Evolutionary conservation across 2,888 invertebrate species (phyloP), one percentile per base, ranked within the genome.

Genomic region (Lathronympha strigana): DNA sequence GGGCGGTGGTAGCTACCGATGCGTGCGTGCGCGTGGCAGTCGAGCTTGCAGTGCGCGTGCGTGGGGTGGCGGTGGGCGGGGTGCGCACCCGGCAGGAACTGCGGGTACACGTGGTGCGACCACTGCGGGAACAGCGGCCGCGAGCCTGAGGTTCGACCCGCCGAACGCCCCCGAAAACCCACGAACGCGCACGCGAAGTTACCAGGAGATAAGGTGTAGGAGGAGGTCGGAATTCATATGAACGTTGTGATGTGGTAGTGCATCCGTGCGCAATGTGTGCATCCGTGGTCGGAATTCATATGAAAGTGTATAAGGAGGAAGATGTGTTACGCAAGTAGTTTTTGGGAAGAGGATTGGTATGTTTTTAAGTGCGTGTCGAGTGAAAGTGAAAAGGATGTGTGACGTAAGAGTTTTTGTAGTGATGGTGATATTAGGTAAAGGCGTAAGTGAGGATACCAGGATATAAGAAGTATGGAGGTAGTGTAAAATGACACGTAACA

Each of bases 21-120:
- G 88, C 92, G 92, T 80, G 87, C 83, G 87, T 88, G 92, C 83
- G 84, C 84, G 88, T 90, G 92, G 88, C 89, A 89, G 80, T 88
- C 88, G 81, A 88, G 87, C 76, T 88, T 87, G 90, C 94, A 94
- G 87, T 93, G 90, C 93, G 94, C 82, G 94, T 94, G 92, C 91
- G 93, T 88, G 78, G 63, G 64, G n/a, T 62, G 58, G n/a, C 62
- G 58, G 71, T 81, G 86, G 83, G 93, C 92, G 79, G 96, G 96
- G 93, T 97, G 97, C 90, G 96, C 95, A 88, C 96, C 97, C 82
- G 97, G 97, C 89, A 97, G 94, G 94, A 97, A 97, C 94, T 97
- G 97, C 79, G 97, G 97, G 92, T 97, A 97, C 83, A 97, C 97
- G 93, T 97, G 97, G 93, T 97, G 97, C 79, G 97, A 97, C 97